Evolutionary conservation across 2,797 vertebrate genomes (phyloP).

Genomic region (Cacajao melanocephalus): DNA sequence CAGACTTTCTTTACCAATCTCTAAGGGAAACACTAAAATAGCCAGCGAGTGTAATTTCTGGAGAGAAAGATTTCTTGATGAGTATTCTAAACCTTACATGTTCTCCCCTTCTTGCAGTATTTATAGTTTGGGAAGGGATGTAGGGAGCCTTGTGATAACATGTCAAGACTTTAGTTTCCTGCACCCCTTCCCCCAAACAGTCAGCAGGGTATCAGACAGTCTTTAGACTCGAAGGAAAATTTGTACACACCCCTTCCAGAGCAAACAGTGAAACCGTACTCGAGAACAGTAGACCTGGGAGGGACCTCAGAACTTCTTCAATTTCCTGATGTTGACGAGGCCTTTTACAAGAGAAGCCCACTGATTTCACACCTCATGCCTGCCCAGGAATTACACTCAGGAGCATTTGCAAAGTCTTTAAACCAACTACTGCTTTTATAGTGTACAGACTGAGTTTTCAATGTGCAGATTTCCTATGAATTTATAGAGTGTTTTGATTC

Average conservation of each 20-base stretch:
- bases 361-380: neutral
- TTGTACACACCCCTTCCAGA: slow-evolving; percentile 32
- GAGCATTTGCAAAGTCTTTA: neutral
- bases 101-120: neutral
- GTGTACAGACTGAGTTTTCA: slow-evolving; percentile 60
- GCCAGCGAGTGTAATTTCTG: neutral
- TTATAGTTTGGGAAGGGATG: neutral
- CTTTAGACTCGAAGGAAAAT: neutral
- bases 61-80: neutral
- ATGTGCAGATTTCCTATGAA: slow-evolving; percentile 72
- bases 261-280: neutral
- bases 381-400: neutral
- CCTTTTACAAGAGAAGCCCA: neutral
- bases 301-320: neutral
- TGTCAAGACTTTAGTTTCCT: neutral
- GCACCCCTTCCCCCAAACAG: neutral
- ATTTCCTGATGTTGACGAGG: accelerated
- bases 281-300: neutral
- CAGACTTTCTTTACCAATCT: neutral
- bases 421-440: slow-evolving; percentile 62
- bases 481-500: slow-evolving; percentile 80
- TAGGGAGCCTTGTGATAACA: neutral
- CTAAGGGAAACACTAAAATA: neutral
- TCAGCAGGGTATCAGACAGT: neutral
- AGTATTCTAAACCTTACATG: neutral